Conservation (phyloP, 53 echinoderm and acorn worm genomes). For the Patiria pectinifera region DNA sequence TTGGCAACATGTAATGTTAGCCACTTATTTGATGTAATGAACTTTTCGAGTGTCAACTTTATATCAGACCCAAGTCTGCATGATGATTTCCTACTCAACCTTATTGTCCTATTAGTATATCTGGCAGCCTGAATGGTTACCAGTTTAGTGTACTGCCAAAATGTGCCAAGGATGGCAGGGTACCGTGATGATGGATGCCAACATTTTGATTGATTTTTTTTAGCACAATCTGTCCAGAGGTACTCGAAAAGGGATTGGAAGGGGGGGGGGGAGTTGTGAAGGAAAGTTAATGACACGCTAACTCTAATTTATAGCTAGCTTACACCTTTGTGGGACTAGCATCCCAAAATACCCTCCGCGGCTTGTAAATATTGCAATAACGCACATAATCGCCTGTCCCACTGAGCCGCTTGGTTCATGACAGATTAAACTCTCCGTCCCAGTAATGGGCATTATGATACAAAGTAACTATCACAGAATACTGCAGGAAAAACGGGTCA, state of each 20-base stretch:
- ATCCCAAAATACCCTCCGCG: not conserved
- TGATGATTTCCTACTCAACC: not conserved
- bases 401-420: too few relatives aligned
- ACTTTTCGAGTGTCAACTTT: too few relatives aligned
- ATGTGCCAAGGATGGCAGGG: not conserved
- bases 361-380: not conserved
- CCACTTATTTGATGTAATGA: too few relatives aligned
- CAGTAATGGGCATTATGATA: not conserved
- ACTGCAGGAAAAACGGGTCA: too few relatives aligned
- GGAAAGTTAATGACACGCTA: not conserved
- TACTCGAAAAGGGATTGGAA: not conserved
- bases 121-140: not conserved
- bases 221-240: too few relatives aligned
- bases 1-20: too few relatives aligned
- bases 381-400: not conserved
- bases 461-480: not conserved
- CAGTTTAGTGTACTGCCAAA: not conserved
- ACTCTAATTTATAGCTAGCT: not conserved
- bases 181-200: too few relatives aligned
- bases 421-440: not conserved
- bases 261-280: not conserved
- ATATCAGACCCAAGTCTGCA: not conserved
- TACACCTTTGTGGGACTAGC: not conserved
- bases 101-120: not conserved
- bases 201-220: too few relatives aligned